Conservation (phyloP, 1,140 invertebrate species). For the Lycorma delicatula region DNA sequence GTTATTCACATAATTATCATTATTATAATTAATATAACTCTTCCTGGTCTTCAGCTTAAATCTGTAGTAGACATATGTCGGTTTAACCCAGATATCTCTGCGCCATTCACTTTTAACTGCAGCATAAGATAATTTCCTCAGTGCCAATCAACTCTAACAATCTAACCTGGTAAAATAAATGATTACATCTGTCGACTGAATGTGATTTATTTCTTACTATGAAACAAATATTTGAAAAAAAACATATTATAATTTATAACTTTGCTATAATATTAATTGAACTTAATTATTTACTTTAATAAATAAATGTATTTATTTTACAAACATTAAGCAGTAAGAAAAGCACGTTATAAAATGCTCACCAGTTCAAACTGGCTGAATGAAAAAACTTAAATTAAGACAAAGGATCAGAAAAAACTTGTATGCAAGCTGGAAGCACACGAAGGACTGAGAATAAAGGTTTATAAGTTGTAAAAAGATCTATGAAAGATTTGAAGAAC, state of each 20-base stretch:
- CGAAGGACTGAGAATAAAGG: too few species aligned
- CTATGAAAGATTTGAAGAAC: not conserved
- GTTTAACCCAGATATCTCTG: not conserved
- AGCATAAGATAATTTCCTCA: constrained; percentile 5
- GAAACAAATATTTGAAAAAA: not conserved
- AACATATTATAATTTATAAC: not conserved
- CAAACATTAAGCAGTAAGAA: too few species aligned
- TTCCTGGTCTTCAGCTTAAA: not conserved
- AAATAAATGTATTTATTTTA: not conserved
- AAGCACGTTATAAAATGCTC: too few species aligned
- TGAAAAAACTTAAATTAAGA: too few species aligned
- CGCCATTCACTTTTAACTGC: not conserved
- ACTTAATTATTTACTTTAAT: not conserved
- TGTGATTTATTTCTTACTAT: not conserved
- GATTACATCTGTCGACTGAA: not conserved
- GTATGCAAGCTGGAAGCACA: too few species aligned
- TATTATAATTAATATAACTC: not conserved
- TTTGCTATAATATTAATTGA: not conserved
- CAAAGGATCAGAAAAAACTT: too few species aligned
- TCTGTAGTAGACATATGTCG: too few species aligned
- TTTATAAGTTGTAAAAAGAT: not conserved
- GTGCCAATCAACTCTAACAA: not conserved
- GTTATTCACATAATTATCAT: not conserved
- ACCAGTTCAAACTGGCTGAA: too few species aligned
- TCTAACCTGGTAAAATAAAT: not conserved